Conservation (phyloP, 2,888 invertebrate species). For the Blomia tropicalis region DNA sequence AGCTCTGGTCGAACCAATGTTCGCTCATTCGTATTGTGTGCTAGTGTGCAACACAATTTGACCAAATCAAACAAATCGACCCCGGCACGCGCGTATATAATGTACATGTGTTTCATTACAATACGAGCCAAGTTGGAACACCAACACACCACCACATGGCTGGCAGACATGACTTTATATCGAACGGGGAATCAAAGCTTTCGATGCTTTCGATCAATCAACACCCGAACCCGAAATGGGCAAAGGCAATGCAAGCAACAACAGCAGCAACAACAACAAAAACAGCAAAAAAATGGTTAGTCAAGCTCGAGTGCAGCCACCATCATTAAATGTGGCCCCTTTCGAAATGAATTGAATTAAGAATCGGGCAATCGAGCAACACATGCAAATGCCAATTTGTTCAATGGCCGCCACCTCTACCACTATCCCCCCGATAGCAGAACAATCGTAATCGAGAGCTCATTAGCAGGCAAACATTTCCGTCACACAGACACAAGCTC, state of each 20-base stretch:
- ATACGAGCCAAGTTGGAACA: too few relatives aligned
- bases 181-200: conserved; percentile 1
- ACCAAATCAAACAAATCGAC: conserved; percentile 10
- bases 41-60: too few relatives aligned
- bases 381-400: not conserved
- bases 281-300: too few relatives aligned
- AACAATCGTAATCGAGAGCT: not conserved
- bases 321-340: too few relatives aligned
- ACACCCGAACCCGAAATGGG: not conserved
- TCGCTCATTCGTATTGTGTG: not conserved
- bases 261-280: not conserved
- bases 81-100: not conserved
- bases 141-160: too few relatives aligned
- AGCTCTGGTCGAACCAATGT: not conserved
- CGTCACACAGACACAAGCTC: too few relatives aligned
- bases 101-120: not conserved
- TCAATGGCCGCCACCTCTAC: not conserved
- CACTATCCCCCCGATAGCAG: not conserved
- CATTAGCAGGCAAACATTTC: not conserved
- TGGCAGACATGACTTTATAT: conserved; percentile 10
- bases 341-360: too few relatives aligned
- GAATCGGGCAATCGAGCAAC: too few relatives aligned
- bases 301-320: too few relatives aligned
- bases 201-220: conserved; percentile 8
- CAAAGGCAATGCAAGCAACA: not conserved